A percentile compares a stretch with the other conserved stretches of the same genome.
These are phyloP conservation scores for Lepidochitona cinerea DNA, from an alignment of 2,888 invertebrate species.

Conservation along the genomic window DNA sequence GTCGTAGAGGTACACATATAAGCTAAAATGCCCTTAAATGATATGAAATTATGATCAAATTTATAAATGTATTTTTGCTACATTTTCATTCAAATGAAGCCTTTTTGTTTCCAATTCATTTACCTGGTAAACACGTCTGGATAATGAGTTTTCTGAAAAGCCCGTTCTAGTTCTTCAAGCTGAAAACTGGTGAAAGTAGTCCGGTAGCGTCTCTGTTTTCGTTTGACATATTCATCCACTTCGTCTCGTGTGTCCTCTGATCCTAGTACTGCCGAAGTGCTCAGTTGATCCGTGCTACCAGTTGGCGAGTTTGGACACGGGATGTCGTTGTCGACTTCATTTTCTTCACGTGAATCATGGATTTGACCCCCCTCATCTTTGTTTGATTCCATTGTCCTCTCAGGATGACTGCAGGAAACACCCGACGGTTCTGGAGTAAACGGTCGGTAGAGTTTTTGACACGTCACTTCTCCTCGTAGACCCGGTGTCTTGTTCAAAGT, in stretches of 20 bases:
- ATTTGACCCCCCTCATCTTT: not conserved
- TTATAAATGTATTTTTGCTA: too few relatives aligned
- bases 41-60: too few relatives aligned
- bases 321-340: not conserved
- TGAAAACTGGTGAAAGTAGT: conserved; percentile 68
- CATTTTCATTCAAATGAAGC: too few relatives aligned
- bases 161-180: conserved; percentile 66
- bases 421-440: not conserved
- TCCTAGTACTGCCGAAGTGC: not conserved
- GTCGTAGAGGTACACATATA: too few relatives aligned
- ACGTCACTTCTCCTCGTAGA: too few relatives aligned
- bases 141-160: conserved; percentile 70
- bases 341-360: not conserved
- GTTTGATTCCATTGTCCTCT: not conserved
- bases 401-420: not conserved
- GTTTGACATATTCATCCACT: conserved; percentile 57
- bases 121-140: conserved; percentile 70
- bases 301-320: not conserved
- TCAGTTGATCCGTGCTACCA: not conserved
- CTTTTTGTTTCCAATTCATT: too few relatives aligned
- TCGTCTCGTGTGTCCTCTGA: conserved; percentile 18
- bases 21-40: too few relatives aligned
- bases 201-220: conserved; percentile 66
- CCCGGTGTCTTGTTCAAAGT: too few relatives aligned
- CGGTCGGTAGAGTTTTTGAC: not conserved